These are phyloP conservation scores for Petrophora chlorosata DNA, from an alignment of 2,888 invertebrate genomes.

Conservation along the genomic window DNA sequence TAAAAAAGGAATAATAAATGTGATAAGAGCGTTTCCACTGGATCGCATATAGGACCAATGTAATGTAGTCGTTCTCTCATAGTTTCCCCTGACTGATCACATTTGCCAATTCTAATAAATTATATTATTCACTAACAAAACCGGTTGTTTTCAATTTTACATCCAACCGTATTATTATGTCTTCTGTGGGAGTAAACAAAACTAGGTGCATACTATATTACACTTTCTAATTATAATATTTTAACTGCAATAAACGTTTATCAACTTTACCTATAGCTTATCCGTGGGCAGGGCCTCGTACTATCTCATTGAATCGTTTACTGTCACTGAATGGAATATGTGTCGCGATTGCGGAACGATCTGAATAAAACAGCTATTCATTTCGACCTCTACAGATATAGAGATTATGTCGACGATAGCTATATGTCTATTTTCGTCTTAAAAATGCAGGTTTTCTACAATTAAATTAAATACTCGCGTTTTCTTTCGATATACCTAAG, in stretches of 20 bases:
- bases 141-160: too few relatives aligned
- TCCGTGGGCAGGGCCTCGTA: conserved; percentile 16
- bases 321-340: conserved; percentile 19
- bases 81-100: background rate
- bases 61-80: background rate
- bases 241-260: conserved; percentile 19
- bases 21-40: too few relatives aligned
- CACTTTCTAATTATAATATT: conserved; percentile 22
- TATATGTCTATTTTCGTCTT: too few relatives aligned
- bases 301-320: conserved; percentile 23
- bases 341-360: conserved; percentile 15
- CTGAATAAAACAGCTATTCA: conserved; percentile 8
- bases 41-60: too few relatives aligned
- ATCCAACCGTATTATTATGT: too few relatives aligned
- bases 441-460: too few relatives aligned
- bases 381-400: conserved; percentile 1
- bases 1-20: too few relatives aligned
- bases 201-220: background rate
- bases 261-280: conserved; percentile 15
- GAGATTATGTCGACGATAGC: background rate
- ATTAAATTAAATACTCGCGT: too few relatives aligned
- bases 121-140: too few relatives aligned
- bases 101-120: too few relatives aligned
- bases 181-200: conserved; percentile 2
- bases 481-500: too few relatives aligned